phyloP scores from a whole-genome alignment of 2,113 vertebrate genomes.

The Sminthopsis crassicaudata region DNA sequence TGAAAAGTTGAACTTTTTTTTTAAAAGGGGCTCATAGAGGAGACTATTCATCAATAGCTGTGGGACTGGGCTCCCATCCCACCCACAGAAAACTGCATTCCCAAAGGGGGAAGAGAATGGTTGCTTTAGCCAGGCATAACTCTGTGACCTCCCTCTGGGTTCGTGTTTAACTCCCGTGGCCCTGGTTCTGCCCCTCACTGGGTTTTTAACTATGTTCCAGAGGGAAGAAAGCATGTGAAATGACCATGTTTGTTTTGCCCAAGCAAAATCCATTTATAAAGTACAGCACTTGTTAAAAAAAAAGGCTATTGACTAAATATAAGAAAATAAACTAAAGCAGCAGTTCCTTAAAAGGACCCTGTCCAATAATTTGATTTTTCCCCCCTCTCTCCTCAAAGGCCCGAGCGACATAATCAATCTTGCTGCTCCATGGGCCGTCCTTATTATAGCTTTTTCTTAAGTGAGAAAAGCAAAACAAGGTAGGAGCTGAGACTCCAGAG shows the following conservation, averaged over 20 bases:
- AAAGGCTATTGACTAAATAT: constrained; percentile 83
- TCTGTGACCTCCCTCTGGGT: neutral
- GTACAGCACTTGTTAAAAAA: constrained; percentile 74
- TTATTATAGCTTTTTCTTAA: constrained; percentile 76
- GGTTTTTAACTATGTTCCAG: constrained; percentile 50
- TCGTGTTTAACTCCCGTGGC: neutral
- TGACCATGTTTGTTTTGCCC: constrained; percentile 75
- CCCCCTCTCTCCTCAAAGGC: constrained; percentile 79
- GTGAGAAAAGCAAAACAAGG: constrained; percentile 41
- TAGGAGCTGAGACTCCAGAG: neutral
- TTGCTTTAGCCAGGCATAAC: neutral
- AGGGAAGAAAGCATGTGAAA: constrained; percentile 56
- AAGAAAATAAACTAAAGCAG: constrained; percentile 82
- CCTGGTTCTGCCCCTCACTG: neutral
- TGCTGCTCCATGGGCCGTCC: constrained; percentile 59
- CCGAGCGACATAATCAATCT: constrained; percentile 80
- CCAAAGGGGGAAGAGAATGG: neutral
- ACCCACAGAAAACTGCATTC: neutral
- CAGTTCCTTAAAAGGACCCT: constrained; percentile 78
- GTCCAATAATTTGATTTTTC: constrained; percentile 82
- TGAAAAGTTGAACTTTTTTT: neutral
- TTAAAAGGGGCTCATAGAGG: neutral
- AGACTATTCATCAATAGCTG: neutral
- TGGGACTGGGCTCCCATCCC: neutral
- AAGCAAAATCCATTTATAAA: constrained; percentile 81